Percentiles rank a stretch among this genome's conserved stretches.
These are phyloP conservation scores for Perizoma flavofasciatum DNA, from an alignment of 2,888 invertebrate species.

Conservation along the genomic window DNA sequence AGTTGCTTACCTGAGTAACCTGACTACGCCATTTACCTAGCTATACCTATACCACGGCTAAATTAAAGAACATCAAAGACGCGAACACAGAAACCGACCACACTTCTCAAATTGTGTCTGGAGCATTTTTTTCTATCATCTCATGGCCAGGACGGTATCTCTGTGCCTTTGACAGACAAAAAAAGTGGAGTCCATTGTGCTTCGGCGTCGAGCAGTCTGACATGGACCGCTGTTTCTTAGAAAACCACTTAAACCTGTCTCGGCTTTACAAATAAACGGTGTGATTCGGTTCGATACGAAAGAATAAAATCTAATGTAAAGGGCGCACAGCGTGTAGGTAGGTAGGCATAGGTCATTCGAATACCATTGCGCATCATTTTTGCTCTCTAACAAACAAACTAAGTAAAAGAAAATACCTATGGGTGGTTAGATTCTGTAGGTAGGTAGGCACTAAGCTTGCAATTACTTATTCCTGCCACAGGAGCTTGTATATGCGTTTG, in stretches of 20 bases:
- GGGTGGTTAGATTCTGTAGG: no score
- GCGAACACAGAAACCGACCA: conserved; percentile 56
- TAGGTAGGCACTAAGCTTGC: no score
- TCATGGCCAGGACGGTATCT: conserved; percentile 64
- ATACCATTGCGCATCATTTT: not conserved
- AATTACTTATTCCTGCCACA: no score
- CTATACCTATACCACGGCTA: conserved; percentile 44
- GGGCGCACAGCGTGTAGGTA: not conserved
- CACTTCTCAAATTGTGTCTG: conserved; percentile 64
- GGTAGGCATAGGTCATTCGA: no score
- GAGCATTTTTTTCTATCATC: conserved; percentile 64
- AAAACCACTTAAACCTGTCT: conserved; percentile 54
- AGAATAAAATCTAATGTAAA: conserved; percentile 11
- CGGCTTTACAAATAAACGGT: conserved; percentile 38
- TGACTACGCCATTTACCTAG: no score
- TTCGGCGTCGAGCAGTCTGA: conserved; percentile 80
- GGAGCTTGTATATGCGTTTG: no score
- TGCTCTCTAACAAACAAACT: not conserved
- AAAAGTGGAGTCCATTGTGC: conserved; percentile 72
- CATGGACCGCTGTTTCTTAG: conserved; percentile 68
- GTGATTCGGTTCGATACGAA: conserved; percentile 27
- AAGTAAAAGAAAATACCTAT: no score
- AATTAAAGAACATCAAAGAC: conserved; percentile 68
- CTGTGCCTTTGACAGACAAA: conserved; percentile 61
- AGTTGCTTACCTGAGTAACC: no score